Evolutionary conservation across 1,140 invertebrate species (phyloP), one percentile per base, ranked within the genome.

Genomic region (Thaumatotibia leucotreta): DNA sequence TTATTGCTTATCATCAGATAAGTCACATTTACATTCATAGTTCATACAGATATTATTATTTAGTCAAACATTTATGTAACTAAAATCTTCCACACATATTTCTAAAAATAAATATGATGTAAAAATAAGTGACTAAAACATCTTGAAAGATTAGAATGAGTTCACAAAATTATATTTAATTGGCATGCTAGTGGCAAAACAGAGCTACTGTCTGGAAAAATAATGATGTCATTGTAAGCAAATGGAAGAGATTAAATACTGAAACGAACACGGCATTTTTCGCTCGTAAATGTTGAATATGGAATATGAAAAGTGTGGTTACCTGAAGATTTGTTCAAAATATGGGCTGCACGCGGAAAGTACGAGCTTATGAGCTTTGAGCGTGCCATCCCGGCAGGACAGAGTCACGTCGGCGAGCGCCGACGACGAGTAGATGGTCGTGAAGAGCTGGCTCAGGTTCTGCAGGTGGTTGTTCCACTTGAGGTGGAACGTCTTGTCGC

Each of bases 401-500:
- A 95, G 84, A 49, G 92, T 95, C 72, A 93, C 93, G 80, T 94
- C 95, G 67, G 92, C 94, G 68, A 96, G 91, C 67, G 93, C 92
- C 70, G 94, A 94, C 74, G 94, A 94, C 74, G 93, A 93, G 77
- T 95, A 94, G 65, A 96, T 92, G 35, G 92, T 93, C 62, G 94
- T 94, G 80, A 96, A 95, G 72, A 95, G 92, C 75, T 93, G 93
- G 71, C 95, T 93, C 70, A 96, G 85, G 83, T 95, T 95, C 70
- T 93, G 93, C 75, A 95, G 91, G 84, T 96, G 94, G 92, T 95
- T 95, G 89, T 95, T 95, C 93, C 95, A 95, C 72, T 93, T 94
- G 61, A 95, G 88, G 86, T 95, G 94, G 88, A 95, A 95, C 75
- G 94, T 94, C 82, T 95, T 94, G 61, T 94, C 93, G 67, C 91